These are phyloP conservation scores for Cataglyphis cursor DNA, from an alignment of 2,888 invertebrate species.

Conservation along the genomic window DNA sequence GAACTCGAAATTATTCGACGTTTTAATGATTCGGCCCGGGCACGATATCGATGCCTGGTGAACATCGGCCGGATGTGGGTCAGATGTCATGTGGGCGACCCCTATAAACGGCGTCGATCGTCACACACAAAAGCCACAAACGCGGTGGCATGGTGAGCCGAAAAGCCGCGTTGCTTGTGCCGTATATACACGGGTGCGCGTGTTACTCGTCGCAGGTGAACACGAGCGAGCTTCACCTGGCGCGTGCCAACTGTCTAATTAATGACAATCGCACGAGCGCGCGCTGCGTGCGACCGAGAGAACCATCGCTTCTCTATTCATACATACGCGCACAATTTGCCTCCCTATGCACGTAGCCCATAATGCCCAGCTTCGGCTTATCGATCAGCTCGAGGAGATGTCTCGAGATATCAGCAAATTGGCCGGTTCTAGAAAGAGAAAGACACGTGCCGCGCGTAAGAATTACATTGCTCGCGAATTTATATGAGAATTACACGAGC, in stretches of 20 bases:
- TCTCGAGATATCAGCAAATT: slow-evolving; percentile 42
- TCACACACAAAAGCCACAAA: slow-evolving; percentile 51
- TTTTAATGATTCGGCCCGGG: slow-evolving; percentile 60
- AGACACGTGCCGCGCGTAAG: slow-evolving; percentile 31
- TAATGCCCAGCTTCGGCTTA: slow-evolving; percentile 39
- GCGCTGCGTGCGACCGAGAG: slow-evolving; percentile 22
- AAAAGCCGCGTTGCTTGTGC: slow-evolving; percentile 35
- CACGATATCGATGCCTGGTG: slow-evolving; percentile 64
- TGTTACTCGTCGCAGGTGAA: slow-evolving; percentile 77
- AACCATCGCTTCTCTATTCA: slow-evolving; percentile 25
- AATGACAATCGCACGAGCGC: slow-evolving; percentile 77
- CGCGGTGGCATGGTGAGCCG: slow-evolving; percentile 24
- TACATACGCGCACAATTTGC: slow-evolving; percentile 43
- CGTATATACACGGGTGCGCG: slow-evolving; percentile 36
- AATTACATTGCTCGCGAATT: slow-evolving; percentile 33
- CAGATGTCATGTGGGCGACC: slow-evolving; percentile 79
- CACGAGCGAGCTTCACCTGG: slow-evolving; percentile 76
- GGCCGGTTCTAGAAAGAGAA: not conserved
- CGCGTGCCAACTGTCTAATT: slow-evolving; percentile 82
- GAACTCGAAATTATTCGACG: slow-evolving; percentile 58
- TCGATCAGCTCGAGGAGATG: slow-evolving; percentile 27
- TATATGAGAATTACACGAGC: slow-evolving; percentile 28
- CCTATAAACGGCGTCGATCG: slow-evolving; percentile 66
- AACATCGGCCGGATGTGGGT: slow-evolving; percentile 80
- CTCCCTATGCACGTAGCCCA: slow-evolving; percentile 32